Percentiles rank a stretch among this genome's conserved stretches.
Conservation (phyloP, 2,113 vertebrate genomes). For the Sylvicapra grimmia region DNA sequence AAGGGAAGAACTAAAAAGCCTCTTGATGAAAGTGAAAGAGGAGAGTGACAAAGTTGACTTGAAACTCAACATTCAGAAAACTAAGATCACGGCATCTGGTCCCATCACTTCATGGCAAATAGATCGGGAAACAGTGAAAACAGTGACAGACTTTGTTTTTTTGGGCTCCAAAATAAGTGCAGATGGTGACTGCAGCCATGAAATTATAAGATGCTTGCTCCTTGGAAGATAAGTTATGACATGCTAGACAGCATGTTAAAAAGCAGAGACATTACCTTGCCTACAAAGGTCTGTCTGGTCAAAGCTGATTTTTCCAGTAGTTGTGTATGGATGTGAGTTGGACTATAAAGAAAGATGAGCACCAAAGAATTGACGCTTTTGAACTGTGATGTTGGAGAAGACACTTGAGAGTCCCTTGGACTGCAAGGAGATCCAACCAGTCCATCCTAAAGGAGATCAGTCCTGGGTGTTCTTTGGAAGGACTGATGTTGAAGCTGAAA, state of each 20-base stretch:
- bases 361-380: rapidly evolving
- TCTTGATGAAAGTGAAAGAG: not conserved
- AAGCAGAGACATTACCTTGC: not conserved
- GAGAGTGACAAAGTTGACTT: too few relatives aligned
- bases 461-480: not conserved
- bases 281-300: not conserved
- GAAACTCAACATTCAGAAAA: too few relatives aligned
- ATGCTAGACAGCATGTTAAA: not conserved
- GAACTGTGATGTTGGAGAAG: not conserved
- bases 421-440: not conserved
- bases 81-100: not conserved
- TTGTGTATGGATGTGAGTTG: not conserved
- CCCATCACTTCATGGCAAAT: not conserved
- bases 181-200: not conserved
- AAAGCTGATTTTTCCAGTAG: not conserved
- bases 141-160: not conserved
- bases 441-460: not conserved
- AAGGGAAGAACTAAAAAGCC: not conserved
- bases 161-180: not conserved
- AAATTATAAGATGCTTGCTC: not conserved
- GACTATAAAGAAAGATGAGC: too few relatives aligned
- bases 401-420: not conserved
- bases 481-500: not conserved
- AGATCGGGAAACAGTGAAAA: not conserved
- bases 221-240: not conserved